Evolutionary conservation across 2,888 invertebrate species (phyloP).

Genomic region (Trisateles emortualis): DNA sequence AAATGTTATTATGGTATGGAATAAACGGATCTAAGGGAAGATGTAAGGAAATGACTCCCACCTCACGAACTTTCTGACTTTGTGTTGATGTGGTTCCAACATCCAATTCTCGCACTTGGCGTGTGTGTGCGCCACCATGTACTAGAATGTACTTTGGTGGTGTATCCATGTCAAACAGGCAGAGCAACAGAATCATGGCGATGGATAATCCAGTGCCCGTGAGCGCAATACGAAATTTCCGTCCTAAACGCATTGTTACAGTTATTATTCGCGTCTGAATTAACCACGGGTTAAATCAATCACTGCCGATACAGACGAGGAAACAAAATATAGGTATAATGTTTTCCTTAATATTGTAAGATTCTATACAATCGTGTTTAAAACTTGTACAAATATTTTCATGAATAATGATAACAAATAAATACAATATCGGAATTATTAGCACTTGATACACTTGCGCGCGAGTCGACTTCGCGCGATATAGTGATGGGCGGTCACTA

Average conservation of each 20-base stretch:
- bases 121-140: too few relatives aligned
- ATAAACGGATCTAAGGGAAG: background rate
- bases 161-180: constrained; percentile 46
- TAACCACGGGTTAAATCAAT: background rate
- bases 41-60: constrained; percentile 27
- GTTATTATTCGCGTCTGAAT: constrained; percentile 1
- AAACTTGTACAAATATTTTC: background rate
- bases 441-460: constrained; percentile 30
- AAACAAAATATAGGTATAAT: background rate
- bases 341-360: background rate
- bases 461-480: constrained; percentile 30
- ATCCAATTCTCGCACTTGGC: constrained; percentile 1
- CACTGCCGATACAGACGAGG: background rate
- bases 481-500: constrained; percentile 28
- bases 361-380: background rate
- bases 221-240: constrained; percentile 51
- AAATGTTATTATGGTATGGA: too few relatives aligned
- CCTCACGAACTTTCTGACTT: constrained; percentile 44
- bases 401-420: background rate
- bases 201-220: constrained; percentile 50
- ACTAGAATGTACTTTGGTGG: constrained; percentile 38
- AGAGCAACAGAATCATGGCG: constrained; percentile 54
- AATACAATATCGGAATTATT: background rate
- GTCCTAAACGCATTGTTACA: constrained; percentile 57
- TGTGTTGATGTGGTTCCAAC: constrained; percentile 17